phyloP scores from a whole-genome alignment of 2,113 vertebrate species.

The Hydrolagus affinis region DNA sequence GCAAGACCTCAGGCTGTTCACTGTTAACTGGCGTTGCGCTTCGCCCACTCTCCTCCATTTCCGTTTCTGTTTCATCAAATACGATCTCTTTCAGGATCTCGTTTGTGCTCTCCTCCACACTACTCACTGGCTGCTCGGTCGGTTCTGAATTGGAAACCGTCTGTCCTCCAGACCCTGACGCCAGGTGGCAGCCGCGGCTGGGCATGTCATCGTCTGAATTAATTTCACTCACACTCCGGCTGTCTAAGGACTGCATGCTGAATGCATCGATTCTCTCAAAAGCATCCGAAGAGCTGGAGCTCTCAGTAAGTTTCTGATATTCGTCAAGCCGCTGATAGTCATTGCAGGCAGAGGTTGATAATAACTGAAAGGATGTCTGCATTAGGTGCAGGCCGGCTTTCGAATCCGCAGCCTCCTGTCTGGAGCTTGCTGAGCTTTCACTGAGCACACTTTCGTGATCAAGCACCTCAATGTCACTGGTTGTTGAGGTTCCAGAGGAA shows the following conservation, averaged over 20 bases:
- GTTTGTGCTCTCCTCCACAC: constrained; percentile 45
- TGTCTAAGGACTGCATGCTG: constrained; percentile 91
- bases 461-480: constrained; percentile 94
- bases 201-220: constrained; percentile 93
- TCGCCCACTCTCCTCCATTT: constrained; percentile 93
- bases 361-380: constrained; percentile 94
- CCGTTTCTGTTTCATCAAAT: constrained; percentile 72
- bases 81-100: constrained; percentile 56
- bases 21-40: constrained; percentile 90
- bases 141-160: constrained; percentile 46
- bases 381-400: constrained; percentile 85
- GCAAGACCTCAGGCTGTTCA: constrained; percentile 75
- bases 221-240: constrained; percentile 92
- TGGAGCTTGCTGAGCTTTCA: constrained; percentile 90
- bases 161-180: constrained; percentile 58
- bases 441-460: constrained; percentile 96
- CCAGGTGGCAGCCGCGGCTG: constrained; percentile 67
- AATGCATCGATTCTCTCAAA: constrained; percentile 97
- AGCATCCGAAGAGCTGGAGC: constrained; percentile 85
- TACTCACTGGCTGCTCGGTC: constrained; percentile 42
- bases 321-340: constrained; percentile 84
- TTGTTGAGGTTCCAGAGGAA: constrained; percentile 95
- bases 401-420: constrained; percentile 78
- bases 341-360: constrained; percentile 79
- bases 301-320: constrained; percentile 88